These are phyloP conservation scores for Sturnira hondurensis DNA, from an alignment of 2,113 vertebrate species.

Conservation along the genomic window DNA sequence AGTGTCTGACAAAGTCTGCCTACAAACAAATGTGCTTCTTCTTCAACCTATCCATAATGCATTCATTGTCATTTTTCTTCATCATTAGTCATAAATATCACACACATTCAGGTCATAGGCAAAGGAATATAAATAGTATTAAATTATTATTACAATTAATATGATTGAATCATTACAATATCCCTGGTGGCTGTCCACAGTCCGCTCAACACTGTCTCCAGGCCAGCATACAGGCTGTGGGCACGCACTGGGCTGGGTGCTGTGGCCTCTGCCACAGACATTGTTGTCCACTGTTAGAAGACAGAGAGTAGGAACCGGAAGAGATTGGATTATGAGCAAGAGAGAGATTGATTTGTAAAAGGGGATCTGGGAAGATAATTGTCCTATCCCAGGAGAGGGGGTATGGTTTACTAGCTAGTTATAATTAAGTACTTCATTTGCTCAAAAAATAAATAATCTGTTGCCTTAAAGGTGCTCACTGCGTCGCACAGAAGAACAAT, in stretches of 20 bases:
- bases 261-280: too few relatives aligned
- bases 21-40: conserved; percentile 2
- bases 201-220: background rate
- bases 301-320: background rate
- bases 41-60: conserved; percentile 1
- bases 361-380: background rate
- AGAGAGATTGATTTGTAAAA: background rate
- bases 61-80: background rate
- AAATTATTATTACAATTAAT: background rate
- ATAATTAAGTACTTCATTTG: background rate
- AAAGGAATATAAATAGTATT: conserved; percentile 13
- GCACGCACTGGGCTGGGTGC: background rate
- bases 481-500: background rate
- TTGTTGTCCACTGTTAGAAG: too few relatives aligned
- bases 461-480: background rate
- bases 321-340: background rate
- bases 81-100: background rate
- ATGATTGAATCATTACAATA: background rate
- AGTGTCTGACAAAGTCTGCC: conserved; percentile 58
- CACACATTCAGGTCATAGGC: background rate
- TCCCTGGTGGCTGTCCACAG: background rate
- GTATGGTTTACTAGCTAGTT: background rate
- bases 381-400: background rate
- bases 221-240: background rate
- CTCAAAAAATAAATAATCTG: too few relatives aligned